Evolutionary conservation across 1,140 invertebrate genomes (phyloP).

Genomic region (Scaptomyza hsui): DNA sequence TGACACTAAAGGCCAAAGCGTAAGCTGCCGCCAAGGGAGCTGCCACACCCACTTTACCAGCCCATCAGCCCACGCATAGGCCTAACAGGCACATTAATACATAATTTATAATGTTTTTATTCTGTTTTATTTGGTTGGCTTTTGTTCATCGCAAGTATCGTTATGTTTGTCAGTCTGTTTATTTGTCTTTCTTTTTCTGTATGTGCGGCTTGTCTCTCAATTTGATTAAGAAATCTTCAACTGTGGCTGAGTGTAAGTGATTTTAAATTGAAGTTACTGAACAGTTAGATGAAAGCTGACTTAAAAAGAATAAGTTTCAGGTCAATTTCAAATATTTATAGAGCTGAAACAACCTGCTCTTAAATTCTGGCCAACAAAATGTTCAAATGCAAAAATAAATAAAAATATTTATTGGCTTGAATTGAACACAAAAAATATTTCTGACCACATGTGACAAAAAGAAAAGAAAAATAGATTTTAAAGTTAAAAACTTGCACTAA

Average conservation of each 20-base stretch:
- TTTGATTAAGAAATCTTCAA: constrained; percentile 40
- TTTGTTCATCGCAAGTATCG: constrained; percentile 18
- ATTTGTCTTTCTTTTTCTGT: constrained; percentile 1
- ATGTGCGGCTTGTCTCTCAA: constrained; percentile 12
- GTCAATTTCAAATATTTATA: background rate
- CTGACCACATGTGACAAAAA: background rate
- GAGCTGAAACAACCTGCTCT: background rate
- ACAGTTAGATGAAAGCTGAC: background rate
- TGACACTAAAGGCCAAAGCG: constrained; percentile 33
- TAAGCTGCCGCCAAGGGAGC: constrained; percentile 23
- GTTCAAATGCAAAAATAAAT: background rate
- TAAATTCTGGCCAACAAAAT: background rate
- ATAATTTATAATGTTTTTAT: constrained; percentile 83
- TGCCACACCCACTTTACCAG: constrained; percentile 19
- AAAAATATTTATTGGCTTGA: background rate
- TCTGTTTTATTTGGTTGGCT: constrained; percentile 49
- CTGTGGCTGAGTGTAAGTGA: constrained; percentile 23
- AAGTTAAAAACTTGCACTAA: background rate
- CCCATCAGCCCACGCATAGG: constrained; percentile 23
- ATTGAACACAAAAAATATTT: background rate
- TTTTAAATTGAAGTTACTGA: constrained; percentile 10
- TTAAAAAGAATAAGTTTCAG: background rate
- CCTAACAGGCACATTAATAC: constrained; percentile 80
- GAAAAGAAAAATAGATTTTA: background rate
- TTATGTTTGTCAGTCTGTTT: constrained; percentile 23